These are phyloP conservation scores for Crocodylus rhombifer DNA, from an alignment of 2,797 vertebrate genomes.

Conservation along the genomic window DNA sequence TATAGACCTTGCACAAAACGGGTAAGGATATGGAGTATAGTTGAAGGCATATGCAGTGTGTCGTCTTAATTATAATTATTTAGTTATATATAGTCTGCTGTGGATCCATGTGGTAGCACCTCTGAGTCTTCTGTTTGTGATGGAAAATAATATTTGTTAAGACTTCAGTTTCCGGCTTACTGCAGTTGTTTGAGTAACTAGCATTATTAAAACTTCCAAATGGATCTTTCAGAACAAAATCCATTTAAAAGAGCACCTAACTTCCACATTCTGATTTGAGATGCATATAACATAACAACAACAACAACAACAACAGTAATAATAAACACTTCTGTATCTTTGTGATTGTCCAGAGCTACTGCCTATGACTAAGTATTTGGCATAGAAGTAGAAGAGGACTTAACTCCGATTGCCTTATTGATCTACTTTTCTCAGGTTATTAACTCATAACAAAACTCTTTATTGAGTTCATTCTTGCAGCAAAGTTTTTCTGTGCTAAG, in stretches of 20 bases:
- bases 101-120: background rate
- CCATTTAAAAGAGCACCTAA: background rate
- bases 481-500: background rate
- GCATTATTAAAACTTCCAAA: background rate
- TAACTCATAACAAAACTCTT: background rate
- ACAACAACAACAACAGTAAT: no score
- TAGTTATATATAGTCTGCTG: background rate
- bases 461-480: background rate
- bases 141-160: background rate
- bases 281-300: no score
- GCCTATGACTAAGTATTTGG: background rate
- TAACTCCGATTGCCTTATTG: background rate
- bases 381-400: background rate
- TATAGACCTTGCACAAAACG: constrained; percentile 99
- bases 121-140: background rate
- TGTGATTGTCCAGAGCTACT: background rate
- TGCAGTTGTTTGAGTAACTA: background rate
- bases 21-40: constrained; percentile 84
- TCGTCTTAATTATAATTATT: background rate
- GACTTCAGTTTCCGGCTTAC: background rate
- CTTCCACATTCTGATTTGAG: background rate
- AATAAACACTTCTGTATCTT: background rate
- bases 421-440: background rate
- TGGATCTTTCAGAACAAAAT: background rate
- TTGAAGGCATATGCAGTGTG: background rate